Evolutionary conservation across 1,140 invertebrate genomes (phyloP), one percentile per base, ranked within the genome.

Genomic region (Drosophila eugracilis): DNA sequence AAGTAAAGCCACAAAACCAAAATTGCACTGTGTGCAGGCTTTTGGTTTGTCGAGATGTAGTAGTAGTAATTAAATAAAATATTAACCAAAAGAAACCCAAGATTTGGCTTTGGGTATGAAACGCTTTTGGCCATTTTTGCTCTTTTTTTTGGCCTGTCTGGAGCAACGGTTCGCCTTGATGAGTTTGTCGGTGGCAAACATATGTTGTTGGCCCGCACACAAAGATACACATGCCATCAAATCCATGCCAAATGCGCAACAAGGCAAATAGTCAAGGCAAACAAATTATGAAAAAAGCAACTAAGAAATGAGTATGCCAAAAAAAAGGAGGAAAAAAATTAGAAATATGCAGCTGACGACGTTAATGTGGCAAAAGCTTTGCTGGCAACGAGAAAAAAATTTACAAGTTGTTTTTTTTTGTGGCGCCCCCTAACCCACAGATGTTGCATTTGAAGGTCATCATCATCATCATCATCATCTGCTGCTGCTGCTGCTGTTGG

Each of bases 301-400:
- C 77, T 71, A 79, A 80, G 76, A 80, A 79, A 80, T 75, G 65
- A 69, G 47, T 54, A 34, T 54, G 48, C 55, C 63, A 62, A 79
- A 65, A 71, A 79, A 63, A 48, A 71, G 26, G 17, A 70, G 30
- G n/a, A 30, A 42, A 52, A 70, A 71, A 47, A 34, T 7, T n/a
- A 34, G 32, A 45, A 37, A 60, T 52, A 65, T 70, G 39, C 76
- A 79, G 70, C 44, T 75, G 72, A 21, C 73, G 72, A 75, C 50
- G 78, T 80, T 80, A 80, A 80, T 80, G 78, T 80, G 63, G 42
- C 65, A 75, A 75, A 58, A 62, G 75, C 75, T 60, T 72, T 59
- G 50, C 59, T 54, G 54, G 30, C 45, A 73, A 67, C 28, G 0
- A 37, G 57, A 57, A 34, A 50, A 52, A 17, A 45, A 37, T 39